Conservation (phyloP, 2,797 vertebrate species). For the Platyrinchus mystaceus region DNA sequence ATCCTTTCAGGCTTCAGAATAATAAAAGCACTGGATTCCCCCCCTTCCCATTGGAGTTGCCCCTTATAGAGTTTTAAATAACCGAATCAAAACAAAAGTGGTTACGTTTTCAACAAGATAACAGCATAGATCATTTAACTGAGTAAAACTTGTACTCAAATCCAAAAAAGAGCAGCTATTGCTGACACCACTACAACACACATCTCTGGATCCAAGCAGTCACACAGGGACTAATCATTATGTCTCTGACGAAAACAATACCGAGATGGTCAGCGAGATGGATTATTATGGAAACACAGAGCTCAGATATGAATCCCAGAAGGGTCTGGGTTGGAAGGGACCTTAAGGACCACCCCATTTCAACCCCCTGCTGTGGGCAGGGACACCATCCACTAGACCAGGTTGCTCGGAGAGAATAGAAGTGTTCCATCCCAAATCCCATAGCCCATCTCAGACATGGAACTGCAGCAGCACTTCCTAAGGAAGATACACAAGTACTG, state of each 20-base stretch:
- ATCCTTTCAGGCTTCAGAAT: neutral
- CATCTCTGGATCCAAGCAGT: neutral
- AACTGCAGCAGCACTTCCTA: neutral
- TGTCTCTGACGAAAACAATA: accelerated
- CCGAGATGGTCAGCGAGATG: accelerated
- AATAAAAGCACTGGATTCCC: accelerated
- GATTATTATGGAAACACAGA: neutral
- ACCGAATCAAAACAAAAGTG: accelerated
- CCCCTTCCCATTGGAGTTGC: too few relatives aligned
- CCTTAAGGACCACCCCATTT: neutral
- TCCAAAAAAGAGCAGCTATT: neutral
- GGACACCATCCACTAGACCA: neutral
- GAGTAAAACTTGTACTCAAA: neutral
- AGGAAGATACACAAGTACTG: neutral
- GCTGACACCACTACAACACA: accelerated
- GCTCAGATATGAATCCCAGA: neutral
- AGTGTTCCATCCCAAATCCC: neutral
- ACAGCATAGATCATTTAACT: accelerated
- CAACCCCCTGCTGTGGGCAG: neutral
- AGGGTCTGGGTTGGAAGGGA: neutral
- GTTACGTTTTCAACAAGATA: accelerated
- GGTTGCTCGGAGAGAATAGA: neutral
- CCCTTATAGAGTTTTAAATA: neutral
- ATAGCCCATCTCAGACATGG: neutral
- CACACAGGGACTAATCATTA: accelerated